Evolutionary conservation across 1,140 invertebrate genomes (phyloP), one percentile per base, ranked within the genome.

Genomic region (Zaprionus africanus): DNA sequence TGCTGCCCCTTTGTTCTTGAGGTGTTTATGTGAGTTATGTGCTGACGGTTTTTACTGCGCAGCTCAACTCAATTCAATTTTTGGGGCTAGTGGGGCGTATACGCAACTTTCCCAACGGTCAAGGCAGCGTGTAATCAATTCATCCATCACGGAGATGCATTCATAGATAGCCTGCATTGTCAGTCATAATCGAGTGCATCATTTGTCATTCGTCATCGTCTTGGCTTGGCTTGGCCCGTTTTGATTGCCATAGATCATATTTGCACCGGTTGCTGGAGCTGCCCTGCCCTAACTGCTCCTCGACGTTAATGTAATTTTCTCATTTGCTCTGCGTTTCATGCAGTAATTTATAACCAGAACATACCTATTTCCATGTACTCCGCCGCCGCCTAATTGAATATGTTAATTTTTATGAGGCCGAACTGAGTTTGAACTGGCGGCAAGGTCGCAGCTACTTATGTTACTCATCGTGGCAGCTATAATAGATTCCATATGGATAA

Each of bases 1-100:
- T 82, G 67, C 72, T 67, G 63, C 63, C 68, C 72, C 63, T 74
- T 79, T 75, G 63, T 68, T 74, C 46, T 61, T 67, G 68, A 86
- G 79, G 85, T 78, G 85, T 90, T 72, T 90, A 70, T 76, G 76
- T 85, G 86, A 90, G 79, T 90, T 90, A 90, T 90, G 86, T 77
- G 76, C 74, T 56, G 70, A 66, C 62, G 70, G 57, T 56, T 59
- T 61, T 69, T 36, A 26, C 31, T 38, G 62, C 59, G 41, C 53
- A 36, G 22, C 57, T 57, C 26, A 38, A 56, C 57, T 57, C 26
- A 38, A 56, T 58, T 56, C 34, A 63, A 53, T 78, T 78, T 70
- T 67, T 34, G 31, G 70, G 71, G 72, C 43, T 75, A 74, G 56
- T 78, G 71, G 71, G 76, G 49, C 69, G 74, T 72, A 76, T 76